Evolutionary conservation across 1,140 invertebrate species (phyloP).

Genomic region (Drosophila pectinifera): DNA sequence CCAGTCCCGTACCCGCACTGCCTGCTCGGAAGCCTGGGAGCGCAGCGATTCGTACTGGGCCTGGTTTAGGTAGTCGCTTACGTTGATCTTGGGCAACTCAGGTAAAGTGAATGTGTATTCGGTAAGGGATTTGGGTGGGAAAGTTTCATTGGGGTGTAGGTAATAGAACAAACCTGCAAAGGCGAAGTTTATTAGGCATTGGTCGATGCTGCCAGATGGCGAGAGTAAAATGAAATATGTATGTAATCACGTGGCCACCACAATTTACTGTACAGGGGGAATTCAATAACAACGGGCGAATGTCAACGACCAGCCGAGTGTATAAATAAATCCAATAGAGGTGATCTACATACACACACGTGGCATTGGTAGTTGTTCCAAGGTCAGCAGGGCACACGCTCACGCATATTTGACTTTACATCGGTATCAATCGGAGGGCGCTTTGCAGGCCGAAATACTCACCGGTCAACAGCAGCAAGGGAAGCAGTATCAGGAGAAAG

Average conservation of each 20-base stretch:
- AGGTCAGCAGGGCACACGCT: slow-evolving; percentile 43
- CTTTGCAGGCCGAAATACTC: slow-evolving; percentile 62
- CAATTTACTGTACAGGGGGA: background rate
- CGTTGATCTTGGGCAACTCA: slow-evolving; percentile 65
- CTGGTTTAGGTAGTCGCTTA: slow-evolving; percentile 70
- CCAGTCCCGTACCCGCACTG: slow-evolving; percentile 74
- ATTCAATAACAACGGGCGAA: slow-evolving; percentile 1
- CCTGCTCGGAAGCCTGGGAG: slow-evolving; percentile 63
- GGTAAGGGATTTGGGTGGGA: slow-evolving; percentile 74
- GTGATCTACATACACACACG: slow-evolving; percentile 52
- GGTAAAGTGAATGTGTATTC: slow-evolving; percentile 66
- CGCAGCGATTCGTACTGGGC: slow-evolving; percentile 67
- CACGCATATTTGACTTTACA: slow-evolving; percentile 59
- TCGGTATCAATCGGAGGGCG: slow-evolving; percentile 1
- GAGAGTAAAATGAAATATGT: slow-evolving; percentile 50
- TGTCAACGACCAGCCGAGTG: slow-evolving; percentile 27
- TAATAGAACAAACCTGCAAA: slow-evolving; percentile 84
- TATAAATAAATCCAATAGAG: slow-evolving; percentile 44
- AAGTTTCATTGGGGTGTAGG: slow-evolving; percentile 81
- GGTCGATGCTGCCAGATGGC: slow-evolving; percentile 9
- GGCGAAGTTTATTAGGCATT: slow-evolving; percentile 38
- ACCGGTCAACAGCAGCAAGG: slow-evolving; percentile 85
- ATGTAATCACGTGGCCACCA: slow-evolving; percentile 20
- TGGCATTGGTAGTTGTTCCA: slow-evolving; percentile 20
- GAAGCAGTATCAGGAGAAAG: slow-evolving; percentile 84